These are phyloP conservation scores for Intellagama lesueurii DNA, from an alignment of 2,797 vertebrate genomes.

Conservation along the genomic window DNA sequence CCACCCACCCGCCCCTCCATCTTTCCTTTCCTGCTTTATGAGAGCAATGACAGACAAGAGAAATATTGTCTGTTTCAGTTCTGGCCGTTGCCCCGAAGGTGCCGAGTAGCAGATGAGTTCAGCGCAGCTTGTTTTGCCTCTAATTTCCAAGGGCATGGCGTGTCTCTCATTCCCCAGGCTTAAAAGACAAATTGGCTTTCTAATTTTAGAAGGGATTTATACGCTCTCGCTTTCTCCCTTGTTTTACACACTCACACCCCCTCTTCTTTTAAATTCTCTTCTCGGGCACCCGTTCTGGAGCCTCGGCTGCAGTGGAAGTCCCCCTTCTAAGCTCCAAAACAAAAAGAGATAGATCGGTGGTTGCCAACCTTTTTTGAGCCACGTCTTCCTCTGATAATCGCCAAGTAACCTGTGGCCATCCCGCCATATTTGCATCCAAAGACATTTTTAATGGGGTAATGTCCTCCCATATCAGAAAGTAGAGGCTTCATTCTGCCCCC, in stretches of 20 bases:
- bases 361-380: not conserved
- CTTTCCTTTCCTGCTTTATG: conserved; percentile 6
- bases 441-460: no score
- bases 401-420: no score
- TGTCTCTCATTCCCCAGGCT: conserved; percentile 58
- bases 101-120: conserved; percentile 48
- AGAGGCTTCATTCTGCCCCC: no score
- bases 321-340: not conserved
- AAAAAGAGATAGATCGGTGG: no score
- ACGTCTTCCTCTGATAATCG: not conserved
- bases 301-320: not conserved
- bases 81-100: conserved; percentile 49
- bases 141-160: conserved; percentile 64
- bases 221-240: not conserved
- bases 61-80: conserved; percentile 14
- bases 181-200: conserved; percentile 71
- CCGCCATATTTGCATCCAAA: no score
- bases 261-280: not conserved
- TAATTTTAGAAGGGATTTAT: conserved; percentile 71
- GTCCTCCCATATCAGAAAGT: no score
- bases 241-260: not conserved
- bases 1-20: not conserved
- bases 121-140: conserved; percentile 47
- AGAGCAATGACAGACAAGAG: conserved; percentile 38
- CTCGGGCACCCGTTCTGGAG: not conserved